Evolutionary conservation across 2,113 vertebrate species (phyloP), one percentile per base, ranked within the genome.

Genomic region (Castor canadensis): DNA sequence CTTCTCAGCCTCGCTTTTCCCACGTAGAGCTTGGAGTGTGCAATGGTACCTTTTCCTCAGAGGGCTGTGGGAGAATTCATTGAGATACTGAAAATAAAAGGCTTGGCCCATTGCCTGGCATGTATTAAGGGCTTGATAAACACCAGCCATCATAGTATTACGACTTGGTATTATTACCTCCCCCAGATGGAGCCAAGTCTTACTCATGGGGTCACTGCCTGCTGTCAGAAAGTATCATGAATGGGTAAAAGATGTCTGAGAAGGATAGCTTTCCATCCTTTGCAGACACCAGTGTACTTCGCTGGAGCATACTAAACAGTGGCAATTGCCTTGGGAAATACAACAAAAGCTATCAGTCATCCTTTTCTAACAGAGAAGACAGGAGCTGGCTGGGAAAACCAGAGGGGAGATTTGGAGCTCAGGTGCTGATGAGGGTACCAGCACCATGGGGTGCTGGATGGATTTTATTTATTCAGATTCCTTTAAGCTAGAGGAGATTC

Each of bases 381-480:
- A 80, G 87, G 35, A 56, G 71, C 28, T 22, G 81, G 45, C 77
- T 43, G 87, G 73, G 73, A 93, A 86, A 73, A 86, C 19, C 40
- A 79, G 67, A 81, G 26, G 30, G 20, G 93, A 93, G 62, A 93
- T 13, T 47, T 32, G 77, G 67, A 91, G 66, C 13, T 3, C 93
- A 79, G 77, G 69, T 92, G 83, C 49, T 12, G 56, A 67, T 0
- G 1, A 80, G 11, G 56, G 43, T 95, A 80, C 76, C 81, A 49
- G 15, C 77, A 22, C 79, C 71, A 77, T 38, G 79, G 95, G 79
- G 80, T 60, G 84, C 43, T 4, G 20, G 93, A 75, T 32, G 54
- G 94, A 72, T 91, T 97, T 96, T 97, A 96, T 97, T 96, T 97
- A 95, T 91, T 95, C 89, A 87, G 38, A 17, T 73, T 96, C 92